Conservation (phyloP, 64 coral and sea anemone genomes). For the Astreopora myriophthalma region DNA sequence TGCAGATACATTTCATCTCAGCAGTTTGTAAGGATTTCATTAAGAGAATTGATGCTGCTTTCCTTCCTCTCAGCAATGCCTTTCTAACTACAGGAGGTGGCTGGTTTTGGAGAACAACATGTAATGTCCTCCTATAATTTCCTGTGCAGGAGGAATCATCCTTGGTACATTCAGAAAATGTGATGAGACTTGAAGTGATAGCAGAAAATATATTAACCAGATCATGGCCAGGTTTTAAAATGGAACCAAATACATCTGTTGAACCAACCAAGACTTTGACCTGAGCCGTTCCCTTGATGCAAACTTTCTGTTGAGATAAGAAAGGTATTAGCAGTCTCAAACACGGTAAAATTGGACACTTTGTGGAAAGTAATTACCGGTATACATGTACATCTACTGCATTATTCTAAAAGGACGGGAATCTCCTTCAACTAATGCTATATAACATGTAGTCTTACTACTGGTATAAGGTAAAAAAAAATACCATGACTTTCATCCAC, state of each 20-base stretch:
- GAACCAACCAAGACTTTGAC: background rate
- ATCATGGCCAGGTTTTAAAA: background rate
- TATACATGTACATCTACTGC: background rate
- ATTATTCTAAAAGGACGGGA: no score
- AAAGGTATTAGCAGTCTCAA: background rate
- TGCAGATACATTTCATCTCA: slow-evolving; percentile 37
- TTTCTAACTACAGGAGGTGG: background rate
- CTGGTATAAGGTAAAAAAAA: no score
- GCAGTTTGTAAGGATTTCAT: background rate
- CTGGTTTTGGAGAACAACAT: background rate
- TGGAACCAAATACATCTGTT: background rate
- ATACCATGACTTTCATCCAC: no score
- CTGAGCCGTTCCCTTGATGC: slow-evolving; percentile 3
- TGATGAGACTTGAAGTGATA: slow-evolving; percentile 24
- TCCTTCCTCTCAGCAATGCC: slow-evolving; percentile 20
- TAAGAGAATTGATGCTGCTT: background rate
- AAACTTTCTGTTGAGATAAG: background rate
- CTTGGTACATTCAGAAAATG: slow-evolving; percentile 19
- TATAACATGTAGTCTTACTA: no score
- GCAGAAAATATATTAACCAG: slow-evolving; percentile 37
- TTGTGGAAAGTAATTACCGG: background rate
- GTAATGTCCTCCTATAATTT: background rate
- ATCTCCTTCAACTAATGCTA: no score
- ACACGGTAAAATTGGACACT: background rate
- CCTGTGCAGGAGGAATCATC: background rate